Conservation (phyloP, 2,113 vertebrate species). For the Ammodytes marinus region DNA sequence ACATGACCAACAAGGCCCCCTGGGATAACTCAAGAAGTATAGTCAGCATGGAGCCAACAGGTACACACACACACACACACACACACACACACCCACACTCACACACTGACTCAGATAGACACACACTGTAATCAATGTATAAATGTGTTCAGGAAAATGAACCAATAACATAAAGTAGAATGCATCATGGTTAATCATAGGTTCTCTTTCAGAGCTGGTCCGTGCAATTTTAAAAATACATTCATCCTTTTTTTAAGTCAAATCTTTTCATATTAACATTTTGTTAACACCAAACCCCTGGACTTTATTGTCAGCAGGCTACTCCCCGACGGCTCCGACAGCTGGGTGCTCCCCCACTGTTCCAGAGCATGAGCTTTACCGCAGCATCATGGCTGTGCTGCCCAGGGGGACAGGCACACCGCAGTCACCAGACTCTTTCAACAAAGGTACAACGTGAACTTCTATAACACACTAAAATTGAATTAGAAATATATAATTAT, state of each 20-base stretch:
- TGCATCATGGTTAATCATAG: background rate
- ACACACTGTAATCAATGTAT: background rate
- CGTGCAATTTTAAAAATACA: background rate
- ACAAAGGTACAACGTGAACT: constrained; percentile 84
- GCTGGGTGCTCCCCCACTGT: constrained; percentile 70
- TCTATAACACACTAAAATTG: background rate
- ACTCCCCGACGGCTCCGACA: constrained; percentile 74
- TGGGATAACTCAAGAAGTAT: constrained; percentile 62
- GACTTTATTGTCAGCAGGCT: constrained; percentile 40
- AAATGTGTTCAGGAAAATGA: background rate
- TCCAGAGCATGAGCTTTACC: constrained; percentile 90
- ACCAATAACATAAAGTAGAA: background rate
- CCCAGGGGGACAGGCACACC: constrained; percentile 87
- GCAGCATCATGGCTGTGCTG: constrained; percentile 90
- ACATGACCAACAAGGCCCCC: constrained; percentile 57
- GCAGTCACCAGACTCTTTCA: constrained; percentile 73
- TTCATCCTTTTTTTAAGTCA: background rate
- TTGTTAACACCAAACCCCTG: background rate
- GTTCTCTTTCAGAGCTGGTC: background rate
- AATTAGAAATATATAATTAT: background rate
- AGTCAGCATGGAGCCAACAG: constrained; percentile 76
- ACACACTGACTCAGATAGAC: background rate
- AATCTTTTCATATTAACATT: constrained; percentile 2
- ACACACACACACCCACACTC: background rate
- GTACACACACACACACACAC: constrained; percentile 52